phyloP scores from a whole-genome alignment of 2,113 vertebrate genomes.

The Riparia riparia region DNA sequence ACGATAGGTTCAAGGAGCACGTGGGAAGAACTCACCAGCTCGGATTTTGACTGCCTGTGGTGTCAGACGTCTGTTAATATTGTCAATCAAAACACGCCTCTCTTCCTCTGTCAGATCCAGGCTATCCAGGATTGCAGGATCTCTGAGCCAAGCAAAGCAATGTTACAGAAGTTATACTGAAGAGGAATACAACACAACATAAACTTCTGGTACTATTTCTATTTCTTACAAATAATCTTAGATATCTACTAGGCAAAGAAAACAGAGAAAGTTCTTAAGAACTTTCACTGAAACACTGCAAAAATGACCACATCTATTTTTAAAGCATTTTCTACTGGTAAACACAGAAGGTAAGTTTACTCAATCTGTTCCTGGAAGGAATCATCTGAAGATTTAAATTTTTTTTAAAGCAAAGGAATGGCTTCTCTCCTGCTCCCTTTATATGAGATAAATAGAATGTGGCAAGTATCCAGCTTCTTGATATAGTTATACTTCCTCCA shows the following conservation, averaged over 20 bases:
- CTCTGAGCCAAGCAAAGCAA: constrained; percentile 76
- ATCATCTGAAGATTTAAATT: background rate
- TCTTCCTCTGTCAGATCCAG: constrained; percentile 95
- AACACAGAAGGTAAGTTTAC: background rate
- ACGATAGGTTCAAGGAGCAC: accelerated
- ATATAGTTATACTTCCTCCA: background rate
- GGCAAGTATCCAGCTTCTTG: background rate
- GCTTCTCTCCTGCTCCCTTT: background rate
- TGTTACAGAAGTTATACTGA: background rate
- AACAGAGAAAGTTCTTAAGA: background rate
- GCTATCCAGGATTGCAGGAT: constrained; percentile 91
- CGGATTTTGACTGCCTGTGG: constrained; percentile 98
- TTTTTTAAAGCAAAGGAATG: background rate
- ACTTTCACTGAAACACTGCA: background rate
- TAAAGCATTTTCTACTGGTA: background rate
- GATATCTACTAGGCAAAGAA: background rate
- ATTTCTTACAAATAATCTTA: background rate
- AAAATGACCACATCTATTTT: background rate
- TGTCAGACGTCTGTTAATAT: constrained; percentile 96
- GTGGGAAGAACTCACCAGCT: constrained; percentile 82
- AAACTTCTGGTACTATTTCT: background rate
- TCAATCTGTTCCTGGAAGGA: background rate
- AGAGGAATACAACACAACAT: background rate
- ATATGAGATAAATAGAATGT: background rate
- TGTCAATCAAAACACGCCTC: constrained; percentile 90